phyloP scores from a whole-genome alignment of 2,888 invertebrate genomes.

The Nymphalis urticae region DNA sequence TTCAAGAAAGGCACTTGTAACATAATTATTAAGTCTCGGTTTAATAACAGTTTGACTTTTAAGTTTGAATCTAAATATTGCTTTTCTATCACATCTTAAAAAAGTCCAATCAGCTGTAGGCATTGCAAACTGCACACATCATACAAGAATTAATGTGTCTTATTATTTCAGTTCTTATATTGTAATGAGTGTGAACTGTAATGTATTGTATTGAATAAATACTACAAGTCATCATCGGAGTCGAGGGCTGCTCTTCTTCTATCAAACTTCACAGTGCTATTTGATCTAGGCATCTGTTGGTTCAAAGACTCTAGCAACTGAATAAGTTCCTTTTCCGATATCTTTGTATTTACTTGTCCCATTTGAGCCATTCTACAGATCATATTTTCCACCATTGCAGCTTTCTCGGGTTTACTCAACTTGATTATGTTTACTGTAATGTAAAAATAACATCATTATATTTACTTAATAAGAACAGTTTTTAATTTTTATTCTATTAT shows the following conservation, averaged over 20 bases:
- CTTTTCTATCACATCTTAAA: not conserved
- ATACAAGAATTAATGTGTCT: not conserved
- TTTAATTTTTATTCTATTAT: too few relatives aligned
- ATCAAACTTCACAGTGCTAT: slow-evolving; percentile 94
- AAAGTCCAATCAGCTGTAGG: not conserved
- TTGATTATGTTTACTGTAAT: slow-evolving; percentile 94
- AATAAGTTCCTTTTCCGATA: slow-evolving; percentile 93
- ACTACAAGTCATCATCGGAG: slow-evolving; percentile 84
- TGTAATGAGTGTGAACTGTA: not conserved
- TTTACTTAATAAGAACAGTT: too few relatives aligned
- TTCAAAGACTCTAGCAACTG: slow-evolving; percentile 92
- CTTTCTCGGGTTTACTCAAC: slow-evolving; percentile 97
- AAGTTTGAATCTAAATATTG: not conserved
- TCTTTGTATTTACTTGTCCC: slow-evolving; percentile 92
- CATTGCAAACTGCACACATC: not conserved
- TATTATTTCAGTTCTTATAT: not conserved
- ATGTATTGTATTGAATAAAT: slow-evolving; percentile 9
- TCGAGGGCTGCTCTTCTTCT: slow-evolving; percentile 93
- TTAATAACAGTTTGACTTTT: slow-evolving; percentile 1
- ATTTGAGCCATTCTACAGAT: slow-evolving; percentile 95
- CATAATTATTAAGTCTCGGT: not conserved
- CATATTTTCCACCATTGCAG: slow-evolving; percentile 96
- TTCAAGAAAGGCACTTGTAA: too few relatives aligned
- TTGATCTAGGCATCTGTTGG: slow-evolving; percentile 89
- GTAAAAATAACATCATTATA: slow-evolving; percentile 7